Base-by-base conservation (phyloP, 2,113 vertebrate genomes). In the Rallus limicola region DNA sequence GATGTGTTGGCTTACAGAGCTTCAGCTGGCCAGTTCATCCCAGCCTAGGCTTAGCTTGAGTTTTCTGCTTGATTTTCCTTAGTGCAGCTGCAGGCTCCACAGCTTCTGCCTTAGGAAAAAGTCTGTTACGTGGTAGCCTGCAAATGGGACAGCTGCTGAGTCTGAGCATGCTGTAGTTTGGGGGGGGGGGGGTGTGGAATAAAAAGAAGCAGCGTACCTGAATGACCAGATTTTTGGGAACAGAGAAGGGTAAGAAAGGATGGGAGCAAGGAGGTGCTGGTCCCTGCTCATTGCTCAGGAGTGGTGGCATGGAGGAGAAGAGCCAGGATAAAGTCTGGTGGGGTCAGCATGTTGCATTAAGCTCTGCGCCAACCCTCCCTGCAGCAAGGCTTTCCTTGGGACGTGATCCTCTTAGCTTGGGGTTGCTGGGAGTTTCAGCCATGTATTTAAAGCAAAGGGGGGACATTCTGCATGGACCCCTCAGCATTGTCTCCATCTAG, bases 381-480 rank as follows among this genome's bases (percentile, higher is more conserved):
- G 6, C 28, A 64, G 21, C 50, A 25, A 19, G 52, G 56, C 16
- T 75, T 53, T 52, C 13, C 56, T 82, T 34, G 20, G 8, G 12
- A 28, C 0, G 3, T 10, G 12, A 6, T 10, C 53, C 6, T 40
- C 65, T 48, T 16, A 16, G 46, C 40, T 56, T 78, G 56, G 50
- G 33, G 33, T 29, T 50, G 3, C 13, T 6, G 23, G 20, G 6
- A 13, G 26, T 55, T 79, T 77, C 44, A 38, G 2, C 19, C 1
- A 1, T 15, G 25, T 10, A 3, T 52, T 62, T 44, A 36, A 2
- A 14, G 52, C 60, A 44, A 53, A 91, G 31, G 24, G 26, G 75
- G 14, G 50, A 53, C 1, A 2, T 28, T 56, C 24, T 11, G 11
- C 1, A 0, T 4, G 13, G 23, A 4, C 8, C 9, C 5, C 5